Conservation (phyloP, 1,140 invertebrate species). For the Sminthurinus signatus region DNA sequence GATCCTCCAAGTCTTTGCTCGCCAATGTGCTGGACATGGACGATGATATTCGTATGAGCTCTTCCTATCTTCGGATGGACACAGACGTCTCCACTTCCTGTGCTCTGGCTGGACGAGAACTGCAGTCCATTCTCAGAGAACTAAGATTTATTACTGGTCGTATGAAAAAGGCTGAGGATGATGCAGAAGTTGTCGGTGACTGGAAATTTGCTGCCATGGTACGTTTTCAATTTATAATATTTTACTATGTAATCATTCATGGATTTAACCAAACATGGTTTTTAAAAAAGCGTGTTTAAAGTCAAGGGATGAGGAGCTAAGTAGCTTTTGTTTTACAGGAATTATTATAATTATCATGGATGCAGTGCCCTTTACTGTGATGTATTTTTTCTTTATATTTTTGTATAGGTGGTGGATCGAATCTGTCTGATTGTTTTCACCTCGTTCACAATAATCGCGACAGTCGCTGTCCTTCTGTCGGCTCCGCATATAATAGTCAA, state of each 20-base stretch:
- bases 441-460: slow-evolving; percentile 91
- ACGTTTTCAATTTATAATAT: no score
- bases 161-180: slow-evolving; percentile 82
- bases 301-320: no score
- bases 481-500: slow-evolving; percentile 95
- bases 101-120: slow-evolving; percentile 53
- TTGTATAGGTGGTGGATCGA: slow-evolving; percentile 95
- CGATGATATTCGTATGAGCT: slow-evolving; percentile 72
- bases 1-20: slow-evolving; percentile 84
- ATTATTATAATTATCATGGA: no score
- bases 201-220: slow-evolving; percentile 99
- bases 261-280: no score
- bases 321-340: no score
- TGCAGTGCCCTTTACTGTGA: no score
- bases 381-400: no score
- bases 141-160: slow-evolving; percentile 87
- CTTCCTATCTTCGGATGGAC: slow-evolving; percentile 44
- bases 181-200: slow-evolving; percentile 85
- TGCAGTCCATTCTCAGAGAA: slow-evolving; percentile 80
- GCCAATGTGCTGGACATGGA: slow-evolving; percentile 84
- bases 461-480: slow-evolving; percentile 83
- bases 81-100: slow-evolving; percentile 47
- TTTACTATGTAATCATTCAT: no score
- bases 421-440: slow-evolving; percentile 96
- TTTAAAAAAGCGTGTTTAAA: no score